Base-by-base conservation (phyloP, 2,797 vertebrate species). In the Australoheros facetus region DNA sequence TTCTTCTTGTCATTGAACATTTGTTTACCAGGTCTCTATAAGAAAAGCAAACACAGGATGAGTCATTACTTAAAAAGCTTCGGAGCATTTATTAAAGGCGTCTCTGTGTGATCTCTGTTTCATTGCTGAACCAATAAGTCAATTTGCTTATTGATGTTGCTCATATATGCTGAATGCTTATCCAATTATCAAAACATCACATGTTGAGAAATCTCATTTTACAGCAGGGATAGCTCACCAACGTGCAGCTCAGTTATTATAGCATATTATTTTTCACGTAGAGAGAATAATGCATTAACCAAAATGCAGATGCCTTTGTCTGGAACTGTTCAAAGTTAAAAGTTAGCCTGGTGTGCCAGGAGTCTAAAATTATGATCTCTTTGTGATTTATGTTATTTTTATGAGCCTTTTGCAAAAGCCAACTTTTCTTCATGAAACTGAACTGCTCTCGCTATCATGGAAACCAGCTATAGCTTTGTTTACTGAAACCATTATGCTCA, bases 41-140 rank as follows among this genome's bases (percentile, higher is more conserved):
- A 69, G 74, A 79, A 81, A 62, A 57, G 16, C 56, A 26, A 58
- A 48, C 45, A 69, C 19, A 45, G 66, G 2, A 66, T 54, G 34
- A 84, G 7, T 75, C 69, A 83, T 82, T n/a, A 74, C 21, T 73
- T 69, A 42, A 79, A 78, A 70, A 37, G 56, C 7, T 73, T 57
- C 1, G 7, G 7, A 11, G 39, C 19, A 1, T 66, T 70, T 53
- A 28, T n/a, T 60, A 26, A 73, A 64, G 72, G 32, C 39, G 23
- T 73, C 55, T 21, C 53, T 45, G 10, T 66, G 60, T 76, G 72
- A 85, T 80, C 71, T 58, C 21, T 4, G 32, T 71, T 70, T 78
- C 16, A 5, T 7, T 73, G 56, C 81, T 89, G 73, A 72, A 83
- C 60, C 34, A 84, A 60, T 16, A 32, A 80, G 60, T n/a, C 21